Evolutionary conservation across 2,113 vertebrate genomes (phyloP), one percentile per base, ranked within the genome.

Genomic region (Grammomys surdaster): DNA sequence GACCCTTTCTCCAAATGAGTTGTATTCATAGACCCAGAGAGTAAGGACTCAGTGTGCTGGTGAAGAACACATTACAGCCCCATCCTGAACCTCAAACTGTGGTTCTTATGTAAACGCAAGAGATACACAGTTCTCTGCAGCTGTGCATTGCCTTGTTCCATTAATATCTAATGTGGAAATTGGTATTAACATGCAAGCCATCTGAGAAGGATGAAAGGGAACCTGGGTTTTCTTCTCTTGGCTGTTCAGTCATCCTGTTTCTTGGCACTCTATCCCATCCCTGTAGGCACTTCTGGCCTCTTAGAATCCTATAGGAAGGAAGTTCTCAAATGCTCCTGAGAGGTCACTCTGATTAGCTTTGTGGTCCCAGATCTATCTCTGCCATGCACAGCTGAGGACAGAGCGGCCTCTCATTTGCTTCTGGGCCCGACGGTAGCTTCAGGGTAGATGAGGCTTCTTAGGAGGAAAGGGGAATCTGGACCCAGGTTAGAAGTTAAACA

Each of bases 321-420:
- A 91, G 48, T 33, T 75, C 75, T 90, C 76, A 72, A 88, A 65
- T 72, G 87, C 43, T 92, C 33, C 77, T 69, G 28, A 86, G 72
- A 36, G 54, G 63, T 46, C n/a, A 51, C 48, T 60, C 51, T 54
- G 54, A 28, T 10, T 67, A 48, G 46, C 72, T 86, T 78, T 77
- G 40, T 67, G 20, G 63, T 63, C 19, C 0, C 24, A 7, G 48
- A 69, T 87, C 73, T 87, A 20, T 43, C 33, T 90, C 1, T 54
- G 14, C 22, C 58, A 6, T 17, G 46, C 69, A 43, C 67, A 51
- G 40, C 76, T 36, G 17, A 31, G 81, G 16, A 5, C 54, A 58
- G 36, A 46, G 51, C 48, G 54, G 7, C 24, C 1, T 51, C 72
- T 46, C 14, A 4, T 63, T 63, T 76, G 40, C 63, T 20, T 24